Conservation (phyloP, 2,113 vertebrate species). For the Anser cygnoides region DNA sequence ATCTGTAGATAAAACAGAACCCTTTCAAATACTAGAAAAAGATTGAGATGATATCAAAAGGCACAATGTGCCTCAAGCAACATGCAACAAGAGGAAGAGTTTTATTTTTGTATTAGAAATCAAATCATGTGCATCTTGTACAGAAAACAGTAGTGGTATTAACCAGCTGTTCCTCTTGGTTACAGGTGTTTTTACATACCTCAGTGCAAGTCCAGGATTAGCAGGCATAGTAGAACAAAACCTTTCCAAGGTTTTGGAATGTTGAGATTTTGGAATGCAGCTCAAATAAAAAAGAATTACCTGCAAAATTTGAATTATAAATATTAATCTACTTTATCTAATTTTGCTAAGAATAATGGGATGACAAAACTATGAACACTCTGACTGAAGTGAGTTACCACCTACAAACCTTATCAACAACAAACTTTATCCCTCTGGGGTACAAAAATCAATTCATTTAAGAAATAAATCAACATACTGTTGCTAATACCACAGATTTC, state of each 20-base stretch:
- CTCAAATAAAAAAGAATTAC: constrained; percentile 91
- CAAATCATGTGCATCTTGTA: not conserved
- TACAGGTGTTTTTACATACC: constrained; percentile 77
- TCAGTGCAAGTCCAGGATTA: constrained; percentile 91
- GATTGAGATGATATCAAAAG: not conserved
- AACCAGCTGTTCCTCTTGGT: not conserved
- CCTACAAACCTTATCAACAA: not conserved
- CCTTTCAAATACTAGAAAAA: not conserved
- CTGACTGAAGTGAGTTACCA: not conserved
- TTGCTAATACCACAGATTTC: not conserved
- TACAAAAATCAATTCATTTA: not conserved
- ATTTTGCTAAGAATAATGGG: not conserved
- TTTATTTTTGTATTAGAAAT: not conserved
- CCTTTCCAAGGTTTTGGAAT: constrained; percentile 90
- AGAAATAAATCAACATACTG: not conserved
- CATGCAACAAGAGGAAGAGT: not conserved
- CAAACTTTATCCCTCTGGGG: not conserved
- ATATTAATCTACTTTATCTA: not conserved
- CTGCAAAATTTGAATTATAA: constrained; percentile 76
- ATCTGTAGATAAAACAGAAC: not conserved
- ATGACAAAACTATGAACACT: not conserved
- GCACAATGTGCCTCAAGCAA: not conserved
- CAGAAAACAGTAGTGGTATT: not conserved
- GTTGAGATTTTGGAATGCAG: constrained; percentile 88
- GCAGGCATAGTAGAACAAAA: constrained; percentile 89